Evolutionary conservation across 2,113 vertebrate genomes (phyloP).

Genomic region (Cepphus grylle): DNA sequence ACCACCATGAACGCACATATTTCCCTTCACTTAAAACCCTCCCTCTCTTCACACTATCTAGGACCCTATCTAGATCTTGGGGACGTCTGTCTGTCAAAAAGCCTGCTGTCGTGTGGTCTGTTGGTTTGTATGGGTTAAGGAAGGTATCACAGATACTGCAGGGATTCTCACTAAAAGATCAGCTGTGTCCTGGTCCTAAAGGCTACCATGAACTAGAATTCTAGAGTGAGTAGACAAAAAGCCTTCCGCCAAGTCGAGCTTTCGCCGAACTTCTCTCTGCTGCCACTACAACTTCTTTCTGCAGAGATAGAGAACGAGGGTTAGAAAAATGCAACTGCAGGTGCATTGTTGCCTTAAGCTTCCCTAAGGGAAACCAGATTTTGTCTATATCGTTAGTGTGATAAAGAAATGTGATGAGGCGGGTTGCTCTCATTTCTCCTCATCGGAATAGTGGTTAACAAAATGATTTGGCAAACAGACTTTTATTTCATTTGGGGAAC

Average conservation of each 20-base stretch:
- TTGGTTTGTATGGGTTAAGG: background rate
- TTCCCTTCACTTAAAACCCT: background rate
- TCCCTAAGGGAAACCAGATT: background rate
- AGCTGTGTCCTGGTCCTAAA: background rate
- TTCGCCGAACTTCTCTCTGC: conserved; percentile 75
- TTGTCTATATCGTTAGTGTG: background rate
- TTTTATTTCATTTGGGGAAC: background rate
- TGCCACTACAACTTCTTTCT: conserved; percentile 76
- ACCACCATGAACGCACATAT: background rate
- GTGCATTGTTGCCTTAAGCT: background rate
- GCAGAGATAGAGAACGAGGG: conserved; percentile 1
- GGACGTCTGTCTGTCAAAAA: background rate
- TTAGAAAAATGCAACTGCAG: background rate
- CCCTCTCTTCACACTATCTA: background rate
- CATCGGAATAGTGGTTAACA: background rate
- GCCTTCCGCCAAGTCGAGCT: conserved; percentile 72
- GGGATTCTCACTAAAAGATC: background rate
- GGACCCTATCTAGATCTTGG: too few species aligned
- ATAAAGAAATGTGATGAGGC: background rate
- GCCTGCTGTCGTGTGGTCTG: fast-evolving
- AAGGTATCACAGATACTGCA: background rate
- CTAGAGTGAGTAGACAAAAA: conserved; percentile 72
- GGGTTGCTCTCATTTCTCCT: background rate
- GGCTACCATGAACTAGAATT: background rate
- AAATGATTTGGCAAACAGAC: background rate